Percentiles rank a stretch among this genome's conserved stretches.
phyloP scores from a whole-genome alignment of 2,888 invertebrate genomes.

The Scelioninae gen. 1 region DNA sequence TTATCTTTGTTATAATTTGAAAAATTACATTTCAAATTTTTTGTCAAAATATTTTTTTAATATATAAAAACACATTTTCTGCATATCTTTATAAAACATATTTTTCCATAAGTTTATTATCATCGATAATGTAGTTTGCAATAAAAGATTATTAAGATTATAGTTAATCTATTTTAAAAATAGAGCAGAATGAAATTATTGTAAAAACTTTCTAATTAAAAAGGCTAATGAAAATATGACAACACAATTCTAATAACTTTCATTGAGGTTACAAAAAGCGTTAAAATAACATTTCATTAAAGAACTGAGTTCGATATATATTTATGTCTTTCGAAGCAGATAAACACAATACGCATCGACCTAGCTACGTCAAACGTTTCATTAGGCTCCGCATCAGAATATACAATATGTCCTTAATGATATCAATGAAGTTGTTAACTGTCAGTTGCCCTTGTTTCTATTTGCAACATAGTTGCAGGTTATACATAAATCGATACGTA shows the following conservation, averaged over 20 bases:
- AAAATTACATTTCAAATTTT: too few relatives aligned
- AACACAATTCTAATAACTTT: slow-evolving; percentile 6
- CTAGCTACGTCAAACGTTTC: slow-evolving; percentile 64
- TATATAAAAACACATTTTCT: too few relatives aligned
- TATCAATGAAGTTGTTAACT: slow-evolving; percentile 64
- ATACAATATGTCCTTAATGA: slow-evolving; percentile 65
- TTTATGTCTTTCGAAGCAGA: slow-evolving; percentile 41
- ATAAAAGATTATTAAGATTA: too few relatives aligned
- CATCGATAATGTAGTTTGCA: too few relatives aligned
- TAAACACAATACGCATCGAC: slow-evolving; percentile 56
- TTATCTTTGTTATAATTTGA: too few relatives aligned
- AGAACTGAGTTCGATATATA: slow-evolving; percentile 18
- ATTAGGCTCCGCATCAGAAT: slow-evolving; percentile 58
- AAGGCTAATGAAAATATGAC: background rate
- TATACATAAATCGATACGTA: slow-evolving; percentile 61
- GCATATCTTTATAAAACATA: too few relatives aligned
- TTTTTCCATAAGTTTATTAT: too few relatives aligned
- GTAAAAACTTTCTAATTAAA: too few relatives aligned
- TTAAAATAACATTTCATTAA: slow-evolving; percentile 24
- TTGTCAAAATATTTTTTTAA: too few relatives aligned
- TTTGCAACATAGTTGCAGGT: slow-evolving; percentile 51
- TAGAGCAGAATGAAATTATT: too few relatives aligned
- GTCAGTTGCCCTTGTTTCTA: slow-evolving; percentile 66
- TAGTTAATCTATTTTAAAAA: too few relatives aligned
- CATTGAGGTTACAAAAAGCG: slow-evolving; percentile 8